Evolutionary conservation across 1,140 invertebrate species (phyloP), one percentile per base, ranked within the genome.

Genomic region (Telenomus remus): DNA sequence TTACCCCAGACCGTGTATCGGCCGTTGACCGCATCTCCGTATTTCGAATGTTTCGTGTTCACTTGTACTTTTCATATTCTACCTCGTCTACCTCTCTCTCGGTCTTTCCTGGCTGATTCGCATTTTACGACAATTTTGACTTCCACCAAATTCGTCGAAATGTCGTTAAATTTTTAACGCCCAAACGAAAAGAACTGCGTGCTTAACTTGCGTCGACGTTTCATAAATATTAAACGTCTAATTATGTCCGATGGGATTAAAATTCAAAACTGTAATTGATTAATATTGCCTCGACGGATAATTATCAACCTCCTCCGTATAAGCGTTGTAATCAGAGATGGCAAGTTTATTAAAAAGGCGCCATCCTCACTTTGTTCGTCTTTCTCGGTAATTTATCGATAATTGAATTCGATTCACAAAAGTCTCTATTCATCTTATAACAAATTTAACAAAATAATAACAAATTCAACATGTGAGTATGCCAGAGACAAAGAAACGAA

Each of bases 11-110:
- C 80, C 77, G 6, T 27, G 6, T 27, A 61, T 81, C 81, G 83
- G 82, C 79, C 83, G 80, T 84, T 86, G 84, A 85, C 83, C 84
- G 84, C 76, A 73, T 60, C 60, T 47, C 68, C 55, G 48, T 56
- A 54, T 50, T 74, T 46, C 59, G 12, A 49, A 33, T 60, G 13
- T 35, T 66, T 47, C 42, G 19, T 27, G 19, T 71, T 74, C 65
- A 65, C 56, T 71, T 73, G 65, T 69, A 71, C 68, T 72, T 76
- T 71, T 71, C 63, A 60, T 48, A 70, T 79, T 61, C 44, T 53
- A 53, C 60, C 8, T 37, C 34, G 12, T 37, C 16, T 15, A 35
- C 10, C 51, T 63, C 13, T 13, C 12, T 33, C 12, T 15, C 68
- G 54, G 43, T 34, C 42, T 35, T 35, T 35, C 34, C n/a, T 27